Conservation (phyloP, 2,888 invertebrate species). For the Tineola bisselliella region DNA sequence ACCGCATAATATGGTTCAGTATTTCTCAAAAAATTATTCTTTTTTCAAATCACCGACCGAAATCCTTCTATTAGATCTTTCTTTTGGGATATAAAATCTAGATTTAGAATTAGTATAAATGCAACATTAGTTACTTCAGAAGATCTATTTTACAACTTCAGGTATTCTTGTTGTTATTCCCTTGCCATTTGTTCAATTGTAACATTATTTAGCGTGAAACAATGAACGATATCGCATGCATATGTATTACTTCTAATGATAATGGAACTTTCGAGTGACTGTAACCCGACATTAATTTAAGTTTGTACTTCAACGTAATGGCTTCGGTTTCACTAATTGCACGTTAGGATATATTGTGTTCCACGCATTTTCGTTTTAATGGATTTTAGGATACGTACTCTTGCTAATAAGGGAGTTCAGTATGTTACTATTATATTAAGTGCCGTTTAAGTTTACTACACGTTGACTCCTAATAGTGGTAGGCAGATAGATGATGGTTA, state of each 20-base stretch:
- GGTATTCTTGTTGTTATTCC: neutral
- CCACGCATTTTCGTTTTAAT: constrained; percentile 51
- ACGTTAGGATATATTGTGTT: constrained; percentile 56
- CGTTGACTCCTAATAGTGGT: neutral
- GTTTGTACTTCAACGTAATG: constrained; percentile 60
- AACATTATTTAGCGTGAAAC: neutral
- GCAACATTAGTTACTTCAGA: too few species aligned
- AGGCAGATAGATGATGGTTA: too few species aligned
- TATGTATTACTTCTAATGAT: constrained; percentile 41
- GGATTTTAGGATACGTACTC: constrained; percentile 32
- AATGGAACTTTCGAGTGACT: constrained; percentile 65
- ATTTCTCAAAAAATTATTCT: too few species aligned
- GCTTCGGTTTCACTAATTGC: constrained; percentile 65
- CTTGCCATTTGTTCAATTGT: neutral
- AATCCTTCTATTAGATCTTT: too few species aligned
- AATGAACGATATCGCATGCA: neutral
- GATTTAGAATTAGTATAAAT: too few species aligned
- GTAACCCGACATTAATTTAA: constrained; percentile 63
- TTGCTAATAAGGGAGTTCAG: constrained; percentile 10
- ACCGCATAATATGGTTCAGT: too few species aligned
- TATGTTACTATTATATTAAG: neutral
- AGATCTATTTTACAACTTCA: too few species aligned
- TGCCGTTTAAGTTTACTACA: neutral
- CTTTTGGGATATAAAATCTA: too few species aligned
- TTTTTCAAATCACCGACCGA: too few species aligned